Conservation (phyloP, 2,113 vertebrate genomes). For the Stigmatopora argus region DNA sequence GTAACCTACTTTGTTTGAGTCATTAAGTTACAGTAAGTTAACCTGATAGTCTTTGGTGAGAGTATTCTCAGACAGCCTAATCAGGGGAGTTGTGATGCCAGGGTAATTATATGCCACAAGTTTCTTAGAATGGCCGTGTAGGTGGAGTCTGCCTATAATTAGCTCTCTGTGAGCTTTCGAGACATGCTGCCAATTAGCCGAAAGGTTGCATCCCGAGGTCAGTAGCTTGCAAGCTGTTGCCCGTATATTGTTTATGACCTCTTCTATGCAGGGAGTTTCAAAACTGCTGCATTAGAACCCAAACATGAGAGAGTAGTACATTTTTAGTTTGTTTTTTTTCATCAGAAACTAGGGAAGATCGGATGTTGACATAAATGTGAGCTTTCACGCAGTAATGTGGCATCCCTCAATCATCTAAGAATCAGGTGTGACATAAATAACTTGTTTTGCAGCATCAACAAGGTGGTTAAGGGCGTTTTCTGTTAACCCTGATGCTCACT, state of each 20-base stretch:
- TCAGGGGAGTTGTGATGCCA: constrained; percentile 40
- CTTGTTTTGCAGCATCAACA: not conserved
- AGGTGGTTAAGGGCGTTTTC: too few species aligned
- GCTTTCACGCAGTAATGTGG: not conserved
- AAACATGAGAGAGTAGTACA: not conserved
- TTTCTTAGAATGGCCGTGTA: constrained; percentile 43
- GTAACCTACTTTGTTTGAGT: constrained; percentile 12
- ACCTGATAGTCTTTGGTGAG: constrained; percentile 33
- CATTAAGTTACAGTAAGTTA: constrained; percentile 25
- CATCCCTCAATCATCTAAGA: not conserved
- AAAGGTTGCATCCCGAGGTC: constrained; percentile 18
- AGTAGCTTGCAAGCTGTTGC: constrained; percentile 3
- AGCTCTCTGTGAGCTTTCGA: constrained; percentile 28
- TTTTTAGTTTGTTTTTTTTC: not conserved
- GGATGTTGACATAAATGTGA: not conserved
- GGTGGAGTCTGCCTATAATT: constrained; percentile 32
- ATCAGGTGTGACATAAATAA: not conserved
- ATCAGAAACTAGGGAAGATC: not conserved
- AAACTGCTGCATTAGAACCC: not conserved
- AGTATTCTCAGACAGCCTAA: constrained; percentile 47
- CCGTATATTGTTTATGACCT: not conserved
- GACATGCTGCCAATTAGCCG: constrained; percentile 12
- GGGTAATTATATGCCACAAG: constrained; percentile 51
- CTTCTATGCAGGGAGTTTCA: not conserved
- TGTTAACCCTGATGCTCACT: not conserved